Base-by-base conservation (phyloP, 1,140 invertebrate species). In the Drosophila micromelanica region DNA sequence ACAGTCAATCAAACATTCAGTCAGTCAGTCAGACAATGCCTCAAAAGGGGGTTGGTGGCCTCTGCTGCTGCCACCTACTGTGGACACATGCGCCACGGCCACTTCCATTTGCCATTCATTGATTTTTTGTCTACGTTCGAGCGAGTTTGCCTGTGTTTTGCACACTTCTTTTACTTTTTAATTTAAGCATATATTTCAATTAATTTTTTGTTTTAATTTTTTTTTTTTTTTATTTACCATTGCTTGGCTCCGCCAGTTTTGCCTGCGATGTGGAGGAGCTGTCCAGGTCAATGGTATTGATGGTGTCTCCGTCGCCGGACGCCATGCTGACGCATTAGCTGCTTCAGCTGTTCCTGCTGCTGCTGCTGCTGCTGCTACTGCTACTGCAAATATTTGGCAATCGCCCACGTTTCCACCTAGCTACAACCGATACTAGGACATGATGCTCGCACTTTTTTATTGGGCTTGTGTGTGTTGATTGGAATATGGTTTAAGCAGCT, bases 241-340 rank as follows among this genome's bases (percentile, higher is more conserved):
- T 75, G 71, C 68, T 78, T 46, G 76, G 56, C 30, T 91, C 90
- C 20, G 73, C 78, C 48, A 78, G 74, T 73, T 90, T 91, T 7
- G 84, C 82, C 65, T 90, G 89, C 32, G 91, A 91, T 71, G 86
- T 78, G 3, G 81, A 91, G 52, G 91, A 91, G 72, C 82, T 78
- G 51, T 93, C 93, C 81, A 94, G 93, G 92, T 95, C 94, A 86
- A 95, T 95, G 92, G 93, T 94, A 92, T 95, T 94, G 80, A 94
- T 93, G 87, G 93, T 94, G 90, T 95, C 94, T 64, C 94, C 94
- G 74, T 87, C 82, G 80, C 94, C 94, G 91, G 95, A 95, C 94
- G 95, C 95, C 95, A 95, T 95, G 54, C 63, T 86, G 74, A 61
- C 56, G 69, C 64, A 46, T 60, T 57, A 69, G 56, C 69, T 71